Percentiles rank a stretch among this genome's conserved stretches.
Conservation (phyloP, 2,797 vertebrate genomes). For the Sibirionetta formosa region DNA sequence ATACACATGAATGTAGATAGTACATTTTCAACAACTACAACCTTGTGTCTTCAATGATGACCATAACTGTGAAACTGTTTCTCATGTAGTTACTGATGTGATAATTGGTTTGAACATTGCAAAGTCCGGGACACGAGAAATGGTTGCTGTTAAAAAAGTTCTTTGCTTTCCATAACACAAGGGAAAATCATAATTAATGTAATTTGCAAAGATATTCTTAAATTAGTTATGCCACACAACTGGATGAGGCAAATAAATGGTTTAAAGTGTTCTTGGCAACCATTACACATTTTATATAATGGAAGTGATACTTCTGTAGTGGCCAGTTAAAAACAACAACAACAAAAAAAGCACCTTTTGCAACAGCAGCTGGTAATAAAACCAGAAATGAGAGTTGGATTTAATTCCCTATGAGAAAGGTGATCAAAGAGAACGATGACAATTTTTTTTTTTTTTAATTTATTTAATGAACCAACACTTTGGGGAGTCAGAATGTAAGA, state of each 20-base stretch:
- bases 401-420: neutral
- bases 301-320: neutral
- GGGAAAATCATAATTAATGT: conserved; percentile 54
- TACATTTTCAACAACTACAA: conserved; percentile 52
- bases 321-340: neutral
- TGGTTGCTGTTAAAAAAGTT: conserved; percentile 4
- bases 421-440: neutral
- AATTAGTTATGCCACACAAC: conserved; percentile 10
- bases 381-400: neutral
- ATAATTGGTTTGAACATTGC: conserved; percentile 60
- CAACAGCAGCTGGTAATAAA: neutral
- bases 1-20: neutral
- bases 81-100: conserved; percentile 35
- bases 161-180: conserved; percentile 18
- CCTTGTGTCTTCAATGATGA: conserved; percentile 31
- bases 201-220: conserved; percentile 54
- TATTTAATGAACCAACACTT: neutral
- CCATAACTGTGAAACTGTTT: conserved; percentile 58
- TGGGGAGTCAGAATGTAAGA: neutral
- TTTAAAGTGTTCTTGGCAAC: conserved; percentile 29
- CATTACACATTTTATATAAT: neutral
- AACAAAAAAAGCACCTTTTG: neutral
- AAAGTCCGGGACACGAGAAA: conserved; percentile 20
- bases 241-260: conserved; percentile 8
- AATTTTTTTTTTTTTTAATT: neutral